These are phyloP conservation scores for Samia ricini DNA, from an alignment of 1,140 invertebrate genomes.

Conservation along the genomic window DNA sequence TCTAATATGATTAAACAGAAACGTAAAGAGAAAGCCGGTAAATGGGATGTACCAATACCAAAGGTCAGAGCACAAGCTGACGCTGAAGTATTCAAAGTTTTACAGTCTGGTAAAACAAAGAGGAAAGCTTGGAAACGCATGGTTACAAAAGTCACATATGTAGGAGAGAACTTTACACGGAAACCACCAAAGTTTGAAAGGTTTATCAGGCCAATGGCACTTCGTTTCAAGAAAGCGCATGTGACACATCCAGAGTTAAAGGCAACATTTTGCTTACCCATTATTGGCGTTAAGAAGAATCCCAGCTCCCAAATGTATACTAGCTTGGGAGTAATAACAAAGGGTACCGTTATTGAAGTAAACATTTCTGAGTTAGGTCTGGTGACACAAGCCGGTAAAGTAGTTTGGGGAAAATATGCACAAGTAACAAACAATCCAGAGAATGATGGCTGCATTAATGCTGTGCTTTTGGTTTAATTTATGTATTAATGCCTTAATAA, in stretches of 20 bases:
- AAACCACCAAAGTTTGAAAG: conserved; percentile 99
- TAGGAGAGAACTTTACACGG: conserved; percentile 98
- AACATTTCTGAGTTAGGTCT: conserved; percentile 99
- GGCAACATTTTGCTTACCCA: conserved; percentile 98
- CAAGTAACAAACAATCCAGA: conserved; percentile 99
- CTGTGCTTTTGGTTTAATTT: conserved; percentile 95
- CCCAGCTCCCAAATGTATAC: conserved; percentile 98
- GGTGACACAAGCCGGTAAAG: conserved; percentile 99
- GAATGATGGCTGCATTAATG: conserved; percentile 99
- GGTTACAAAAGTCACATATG: conserved; percentile 99
- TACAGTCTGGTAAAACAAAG: conserved; percentile 96
- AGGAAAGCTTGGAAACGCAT: conserved; percentile 99
- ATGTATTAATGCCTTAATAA: conserved; percentile 4
- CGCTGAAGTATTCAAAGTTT: conserved; percentile 97
- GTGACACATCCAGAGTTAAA: conserved; percentile 99
- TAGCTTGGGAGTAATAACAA: conserved; percentile 98
- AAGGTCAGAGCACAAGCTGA: conserved; percentile 99
- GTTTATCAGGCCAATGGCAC: conserved; percentile 98
- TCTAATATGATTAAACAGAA: conserved; percentile 99
- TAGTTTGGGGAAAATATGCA: conserved; percentile 99
- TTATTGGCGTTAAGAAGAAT: conserved; percentile 99
- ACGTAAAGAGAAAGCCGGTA: conserved; percentile 99
- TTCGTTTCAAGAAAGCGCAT: conserved; percentile 97
- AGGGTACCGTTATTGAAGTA: conserved; percentile 98
- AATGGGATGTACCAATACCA: conserved; percentile 99